These are phyloP conservation scores for Drosophila greeni DNA, from an alignment of 2,888 invertebrate species.

Conservation along the genomic window DNA sequence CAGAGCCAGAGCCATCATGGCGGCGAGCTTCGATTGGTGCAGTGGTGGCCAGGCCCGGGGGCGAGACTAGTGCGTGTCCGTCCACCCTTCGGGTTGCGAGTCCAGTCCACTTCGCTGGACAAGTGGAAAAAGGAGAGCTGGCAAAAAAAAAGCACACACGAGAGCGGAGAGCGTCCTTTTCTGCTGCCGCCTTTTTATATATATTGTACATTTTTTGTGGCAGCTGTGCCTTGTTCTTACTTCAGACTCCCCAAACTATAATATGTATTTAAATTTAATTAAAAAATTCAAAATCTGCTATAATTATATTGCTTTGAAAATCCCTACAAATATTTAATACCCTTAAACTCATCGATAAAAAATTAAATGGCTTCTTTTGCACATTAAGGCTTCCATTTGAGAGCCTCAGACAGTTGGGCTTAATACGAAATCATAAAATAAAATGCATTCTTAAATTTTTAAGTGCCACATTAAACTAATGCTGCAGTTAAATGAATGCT, in stretches of 20 bases:
- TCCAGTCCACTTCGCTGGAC: conserved; percentile 18
- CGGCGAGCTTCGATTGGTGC: conserved; percentile 69
- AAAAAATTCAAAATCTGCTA: neutral
- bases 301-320: neutral
- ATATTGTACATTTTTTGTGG: conserved; percentile 41
- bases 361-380: neutral
- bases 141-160: conserved; percentile 27
- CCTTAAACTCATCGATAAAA: neutral
- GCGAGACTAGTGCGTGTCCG: conserved; percentile 53
- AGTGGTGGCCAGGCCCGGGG: conserved; percentile 55
- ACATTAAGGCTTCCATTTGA: neutral
- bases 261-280: neutral
- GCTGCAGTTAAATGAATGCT: neutral
- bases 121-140: conserved; percentile 29
- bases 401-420: neutral
- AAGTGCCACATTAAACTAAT: conserved; percentile 7
- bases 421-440: conserved; percentile 2
- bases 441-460: neutral
- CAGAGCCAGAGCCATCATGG: conserved; percentile 29
- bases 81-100: conserved; percentile 34
- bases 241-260: neutral
- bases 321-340: neutral
- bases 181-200: conserved; percentile 16
- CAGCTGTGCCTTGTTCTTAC: conserved; percentile 26
- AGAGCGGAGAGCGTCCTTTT: conserved; percentile 29